Evolutionary conservation across 53 echinoderm and acorn worm genomes (phyloP), one percentile per base, ranked within the genome.

Genomic region (Crossaster papposus): DNA sequence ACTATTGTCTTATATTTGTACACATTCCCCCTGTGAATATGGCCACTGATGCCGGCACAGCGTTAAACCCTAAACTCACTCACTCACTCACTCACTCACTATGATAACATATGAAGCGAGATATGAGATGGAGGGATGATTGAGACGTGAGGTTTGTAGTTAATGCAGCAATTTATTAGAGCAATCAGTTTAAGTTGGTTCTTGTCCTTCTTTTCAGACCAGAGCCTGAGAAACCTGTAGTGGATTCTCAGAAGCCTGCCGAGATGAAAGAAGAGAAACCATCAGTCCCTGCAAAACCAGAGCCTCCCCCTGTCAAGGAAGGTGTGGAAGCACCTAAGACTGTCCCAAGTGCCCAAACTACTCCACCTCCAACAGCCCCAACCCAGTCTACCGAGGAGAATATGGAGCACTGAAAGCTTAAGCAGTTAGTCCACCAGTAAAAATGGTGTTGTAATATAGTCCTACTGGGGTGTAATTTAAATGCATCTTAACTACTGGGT

Each of bases 251-350:
- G 37, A 75, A 77, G 29, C 26, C 77, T 58, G 26, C 77, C 0
- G 87, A 87, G 63, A 63, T 22, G 24, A 87, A 75, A 87, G 87
- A 87, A 32, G 87, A 87, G 28, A 75, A 87, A 33, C 77, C 87
- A 5, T 36, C 77, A 24, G 53, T 54, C 14, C 18, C 87, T 35
- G 77, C 64, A 62, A 87, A 87, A 87, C 23, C 77, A 54, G 82
- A 82, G 38, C 14, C 36, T 18, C 20, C 62, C 18, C 44, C 81
- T 20, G 29, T 72, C 70, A 90, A 90, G 90, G 90, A 90, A 71
- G 81, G 55, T 17, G 51, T 1, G 6, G 76, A 90, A 2, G 36
- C 82, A 7, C 33, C 82, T 5, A 82, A 82, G 32, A 12, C 54
- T 70, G 51, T 73, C 24, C 73, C 72, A 8, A 24, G 64, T 30